Conservation (phyloP, 2,113 vertebrate species). For the Ptilonorhynchus violaceus region DNA sequence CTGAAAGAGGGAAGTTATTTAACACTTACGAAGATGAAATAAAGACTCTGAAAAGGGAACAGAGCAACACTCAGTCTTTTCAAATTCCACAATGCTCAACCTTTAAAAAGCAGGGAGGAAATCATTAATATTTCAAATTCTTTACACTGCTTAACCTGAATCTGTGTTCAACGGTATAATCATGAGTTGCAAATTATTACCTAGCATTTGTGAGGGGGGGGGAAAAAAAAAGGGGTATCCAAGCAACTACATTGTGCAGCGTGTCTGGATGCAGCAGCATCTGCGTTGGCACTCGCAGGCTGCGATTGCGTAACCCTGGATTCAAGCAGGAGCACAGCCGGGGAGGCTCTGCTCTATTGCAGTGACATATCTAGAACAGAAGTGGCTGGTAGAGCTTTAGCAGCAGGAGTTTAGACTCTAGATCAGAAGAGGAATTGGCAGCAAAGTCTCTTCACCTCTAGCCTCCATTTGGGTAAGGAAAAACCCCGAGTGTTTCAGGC, state of each 20-base stretch:
- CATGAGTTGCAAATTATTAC: slow-evolving; percentile 35
- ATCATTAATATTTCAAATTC: slow-evolving; percentile 29
- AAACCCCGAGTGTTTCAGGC: not conserved
- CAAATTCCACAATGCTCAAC: not conserved
- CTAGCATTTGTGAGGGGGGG: not conserved
- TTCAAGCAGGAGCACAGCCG: not conserved
- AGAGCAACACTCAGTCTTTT: not conserved
- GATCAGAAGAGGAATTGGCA: not conserved
- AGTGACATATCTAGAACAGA: slow-evolving; percentile 18
- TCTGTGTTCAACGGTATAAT: not conserved
- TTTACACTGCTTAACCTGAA: slow-evolving; percentile 38
- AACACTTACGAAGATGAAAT: not conserved
- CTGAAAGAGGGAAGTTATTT: not conserved
- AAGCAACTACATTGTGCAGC: slow-evolving; percentile 50
- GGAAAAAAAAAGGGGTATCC: slow-evolving; percentile 13
- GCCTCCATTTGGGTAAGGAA: not conserved
- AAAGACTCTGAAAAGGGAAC: not conserved
- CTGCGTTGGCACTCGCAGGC: not conserved
- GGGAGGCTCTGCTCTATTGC: not conserved
- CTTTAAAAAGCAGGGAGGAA: not conserved
- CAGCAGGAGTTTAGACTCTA: not conserved
- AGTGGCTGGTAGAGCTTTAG: not conserved
- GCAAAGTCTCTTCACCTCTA: not conserved
- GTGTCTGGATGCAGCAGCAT: slow-evolving; percentile 27
- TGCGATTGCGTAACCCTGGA: slow-evolving; percentile 1